Evolutionary conservation across 2,888 invertebrate genomes (phyloP).

Genomic region (Andrena minutula): DNA sequence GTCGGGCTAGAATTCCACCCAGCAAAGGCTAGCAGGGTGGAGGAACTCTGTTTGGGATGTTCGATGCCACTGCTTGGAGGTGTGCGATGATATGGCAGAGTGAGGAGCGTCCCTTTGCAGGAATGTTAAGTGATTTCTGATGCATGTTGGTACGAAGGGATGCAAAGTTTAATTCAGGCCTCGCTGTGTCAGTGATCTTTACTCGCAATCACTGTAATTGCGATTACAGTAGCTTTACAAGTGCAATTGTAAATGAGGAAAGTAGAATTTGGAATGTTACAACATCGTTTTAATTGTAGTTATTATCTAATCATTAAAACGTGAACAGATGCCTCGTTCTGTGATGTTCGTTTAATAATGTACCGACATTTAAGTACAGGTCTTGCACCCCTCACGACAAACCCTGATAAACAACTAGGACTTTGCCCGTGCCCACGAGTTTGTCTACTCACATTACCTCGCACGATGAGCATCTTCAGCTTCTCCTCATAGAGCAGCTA

Average conservation of each 20-base stretch:
- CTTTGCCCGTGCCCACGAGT: slow-evolving; percentile 75
- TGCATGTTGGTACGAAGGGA: no score
- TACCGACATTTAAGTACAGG: slow-evolving; percentile 48
- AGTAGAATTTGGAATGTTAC: no score
- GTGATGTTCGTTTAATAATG: slow-evolving; percentile 33
- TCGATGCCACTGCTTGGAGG: no score
- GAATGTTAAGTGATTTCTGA: no score
- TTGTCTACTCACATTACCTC: slow-evolving; percentile 78
- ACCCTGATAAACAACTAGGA: slow-evolving; percentile 69
- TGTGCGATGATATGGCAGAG: no score
- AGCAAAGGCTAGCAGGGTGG: neutral
- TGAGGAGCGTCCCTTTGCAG: no score
- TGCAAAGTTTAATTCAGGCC: no score
- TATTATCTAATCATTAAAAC: slow-evolving; percentile 15
- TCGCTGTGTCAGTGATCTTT: no score
- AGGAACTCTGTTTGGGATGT: no score
- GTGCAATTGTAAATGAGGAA: no score
- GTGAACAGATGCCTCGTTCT: slow-evolving; percentile 35
- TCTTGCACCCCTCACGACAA: slow-evolving; percentile 61
- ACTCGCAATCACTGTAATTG: no score
- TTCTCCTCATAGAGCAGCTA: slow-evolving; percentile 76
- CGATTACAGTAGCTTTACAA: neutral
- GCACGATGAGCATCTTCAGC: slow-evolving; percentile 40
- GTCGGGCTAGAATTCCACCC: neutral
- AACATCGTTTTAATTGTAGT: no score